Percentiles rank a stretch among this genome's conserved stretches.
Conservation (phyloP, 2,888 invertebrate genomes). For the Metalampra italica region DNA sequence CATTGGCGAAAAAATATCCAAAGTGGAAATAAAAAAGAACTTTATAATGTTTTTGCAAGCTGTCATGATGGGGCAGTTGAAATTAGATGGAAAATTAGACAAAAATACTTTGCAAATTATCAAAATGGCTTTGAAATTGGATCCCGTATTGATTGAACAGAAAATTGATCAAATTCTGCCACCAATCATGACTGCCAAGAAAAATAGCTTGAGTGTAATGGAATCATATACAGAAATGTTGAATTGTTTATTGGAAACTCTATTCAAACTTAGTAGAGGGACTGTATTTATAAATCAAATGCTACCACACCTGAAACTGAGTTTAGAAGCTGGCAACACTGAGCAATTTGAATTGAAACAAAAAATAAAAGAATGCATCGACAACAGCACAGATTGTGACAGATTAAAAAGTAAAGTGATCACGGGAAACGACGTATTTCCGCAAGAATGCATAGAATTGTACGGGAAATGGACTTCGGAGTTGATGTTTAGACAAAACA, state of each 20-base stretch:
- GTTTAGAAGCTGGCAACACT: slow-evolving; percentile 52
- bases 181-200: slow-evolving; percentile 54
- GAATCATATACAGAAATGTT: slow-evolving; percentile 53
- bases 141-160: slow-evolving; percentile 62
- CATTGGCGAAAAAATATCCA: slow-evolving; percentile 53
- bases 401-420: slow-evolving; percentile 51
- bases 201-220: slow-evolving; percentile 33
- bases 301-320: slow-evolving; percentile 50
- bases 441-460: slow-evolving; percentile 46
- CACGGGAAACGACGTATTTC: slow-evolving; percentile 54
- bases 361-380: slow-evolving; percentile 31
- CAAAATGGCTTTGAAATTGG: slow-evolving; percentile 55
- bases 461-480: slow-evolving; percentile 66
- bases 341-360: slow-evolving; percentile 53
- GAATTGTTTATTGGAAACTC: slow-evolving; percentile 56
- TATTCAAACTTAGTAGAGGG: slow-evolving; percentile 67
- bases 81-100: slow-evolving; percentile 57
- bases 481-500: slow-evolving; percentile 68
- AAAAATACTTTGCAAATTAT: slow-evolving; percentile 55
- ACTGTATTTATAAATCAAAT: slow-evolving; percentile 55
- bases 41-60: slow-evolving; percentile 58
- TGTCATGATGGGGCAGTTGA: slow-evolving; percentile 55
- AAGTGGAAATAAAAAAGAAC: slow-evolving; percentile 60
- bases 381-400: slow-evolving; percentile 30
- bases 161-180: slow-evolving; percentile 56